A percentile compares a stretch with the other conserved stretches of the same genome.
These are phyloP conservation scores for Amphiura filiformis DNA, from an alignment of 35 echinoderm and acorn worm species.

Conservation along the genomic window DNA sequence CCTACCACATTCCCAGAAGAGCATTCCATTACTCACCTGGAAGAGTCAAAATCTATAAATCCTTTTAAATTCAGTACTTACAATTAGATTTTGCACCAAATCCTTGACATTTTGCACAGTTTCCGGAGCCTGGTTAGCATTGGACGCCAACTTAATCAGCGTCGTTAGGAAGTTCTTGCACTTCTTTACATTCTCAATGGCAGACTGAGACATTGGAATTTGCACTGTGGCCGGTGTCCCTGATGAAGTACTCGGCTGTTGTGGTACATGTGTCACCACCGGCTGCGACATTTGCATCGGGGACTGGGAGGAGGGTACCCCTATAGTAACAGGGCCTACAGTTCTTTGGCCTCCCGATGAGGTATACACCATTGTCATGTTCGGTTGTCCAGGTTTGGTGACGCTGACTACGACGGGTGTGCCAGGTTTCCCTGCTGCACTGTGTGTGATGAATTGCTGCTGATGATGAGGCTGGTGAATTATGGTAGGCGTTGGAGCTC, in stretches of 20 bases:
- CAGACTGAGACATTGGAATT: conserved; percentile 44
- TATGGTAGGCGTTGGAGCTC: not conserved
- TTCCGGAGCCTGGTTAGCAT: conserved; percentile 88
- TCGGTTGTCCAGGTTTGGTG: not conserved
- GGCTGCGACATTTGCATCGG: not conserved
- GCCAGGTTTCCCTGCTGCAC: not conserved
- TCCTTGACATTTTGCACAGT: conserved; percentile 93
- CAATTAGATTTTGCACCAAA: conserved; percentile 94
- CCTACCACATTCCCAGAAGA: no score
- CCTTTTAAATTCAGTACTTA: no score
- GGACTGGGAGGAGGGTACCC: not conserved
- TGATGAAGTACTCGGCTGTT: not conserved
- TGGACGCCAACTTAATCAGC: conserved; percentile 91
- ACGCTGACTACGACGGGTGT: not conserved
- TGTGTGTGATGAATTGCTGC: not conserved
- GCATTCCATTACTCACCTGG: no score
- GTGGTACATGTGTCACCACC: no score
- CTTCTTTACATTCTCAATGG: conserved; percentile 96
- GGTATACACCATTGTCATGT: not conserved
- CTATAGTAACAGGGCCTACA: not conserved
- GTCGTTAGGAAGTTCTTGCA: conserved; percentile 98
- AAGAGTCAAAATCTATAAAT: no score
- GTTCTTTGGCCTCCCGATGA: not conserved
- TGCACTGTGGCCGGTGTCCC: not conserved
- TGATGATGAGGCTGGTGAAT: not conserved